A percentile compares a stretch with the other conserved stretches of the same genome.
phyloP scores from a whole-genome alignment of 2,888 invertebrate genomes.

The Drosophila barbarae region DNA sequence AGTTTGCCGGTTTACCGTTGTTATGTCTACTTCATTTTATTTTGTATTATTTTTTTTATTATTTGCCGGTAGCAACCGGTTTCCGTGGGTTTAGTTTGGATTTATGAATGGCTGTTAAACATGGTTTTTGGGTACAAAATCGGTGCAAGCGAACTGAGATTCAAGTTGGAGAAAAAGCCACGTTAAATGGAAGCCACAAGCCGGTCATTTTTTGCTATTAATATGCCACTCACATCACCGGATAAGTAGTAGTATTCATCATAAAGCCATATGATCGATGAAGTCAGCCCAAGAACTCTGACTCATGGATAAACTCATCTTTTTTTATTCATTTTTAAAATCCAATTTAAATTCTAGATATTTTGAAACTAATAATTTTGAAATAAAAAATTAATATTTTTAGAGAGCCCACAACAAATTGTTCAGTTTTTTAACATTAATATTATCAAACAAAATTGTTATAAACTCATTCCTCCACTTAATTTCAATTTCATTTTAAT shows the following conservation, averaged over 20 bases:
- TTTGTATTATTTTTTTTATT: neutral
- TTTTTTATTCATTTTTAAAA: neutral
- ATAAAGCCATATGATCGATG: slow-evolving; percentile 37
- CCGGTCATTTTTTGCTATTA: slow-evolving; percentile 5
- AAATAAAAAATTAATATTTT: neutral
- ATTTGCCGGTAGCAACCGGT: slow-evolving; percentile 37
- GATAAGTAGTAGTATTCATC: slow-evolving; percentile 6
- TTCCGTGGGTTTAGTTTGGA: slow-evolving; percentile 18
- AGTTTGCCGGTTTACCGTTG: slow-evolving; percentile 38
- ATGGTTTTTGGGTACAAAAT: slow-evolving; percentile 17
- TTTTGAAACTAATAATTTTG: neutral
- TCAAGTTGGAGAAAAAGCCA: neutral
- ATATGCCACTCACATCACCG: slow-evolving; percentile 20
- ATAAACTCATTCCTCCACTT: too few species aligned
- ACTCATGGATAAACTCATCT: slow-evolving; percentile 22
- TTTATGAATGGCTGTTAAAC: slow-evolving; percentile 34
- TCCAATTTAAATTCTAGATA: neutral
- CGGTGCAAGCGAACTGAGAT: slow-evolving; percentile 7
- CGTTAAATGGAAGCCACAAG: slow-evolving; percentile 18
- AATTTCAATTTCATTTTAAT: too few species aligned
- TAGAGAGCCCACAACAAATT: too few species aligned
- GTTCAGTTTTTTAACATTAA: too few species aligned
- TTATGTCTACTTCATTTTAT: neutral
- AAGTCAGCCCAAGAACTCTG: slow-evolving; percentile 37
- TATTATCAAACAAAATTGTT: neutral